Base-by-base conservation (phyloP, 2,888 invertebrate genomes). In the Conops quadrifasciatus region DNA sequence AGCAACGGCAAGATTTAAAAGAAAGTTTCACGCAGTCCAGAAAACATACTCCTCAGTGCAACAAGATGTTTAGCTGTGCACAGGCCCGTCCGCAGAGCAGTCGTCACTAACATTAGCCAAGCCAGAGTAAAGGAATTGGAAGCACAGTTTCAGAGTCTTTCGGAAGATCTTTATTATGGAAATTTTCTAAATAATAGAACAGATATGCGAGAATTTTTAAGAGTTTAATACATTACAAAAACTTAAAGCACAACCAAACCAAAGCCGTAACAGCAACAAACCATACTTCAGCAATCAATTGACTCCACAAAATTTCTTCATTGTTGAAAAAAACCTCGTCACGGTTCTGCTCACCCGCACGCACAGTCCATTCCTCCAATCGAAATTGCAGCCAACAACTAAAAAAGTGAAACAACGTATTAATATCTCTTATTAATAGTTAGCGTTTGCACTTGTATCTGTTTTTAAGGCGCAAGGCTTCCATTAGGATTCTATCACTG, bases 11-110 rank as follows among this genome's bases (percentile, higher is more conserved):
- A 59, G n/a, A 53, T 36, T 21, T 26, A 59, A 68, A 68, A 68
- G 68, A 68, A 68, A 68, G 68, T 68, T 68, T 60, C 24, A 68
- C 60, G 68, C 21, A 68, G 62, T 13, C 21, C 36, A 49, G 26
- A 67, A 68, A 28, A 62, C 45, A 51, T 47, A 66, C 49, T 51
- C 53, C 11, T 13, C 45, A 62, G 62, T 53, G 56, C 16, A 66
- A 21, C 51, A 19, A 30, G 28, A 64, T 36, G 66, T 13, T 51
- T 66, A 66, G 66, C 28, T 56, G 66, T 56, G 36, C 43, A 24
- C 66, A 21, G 36, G 66, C 56, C 51, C 66, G 53, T 67, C 36
- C 58, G 43, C 13, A 13, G 45, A 63, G 45, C 19, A 62, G 21
- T 36, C 36, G 5, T 9, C 5, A 36, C 36, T 4, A 36, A 36